Evolutionary conservation across 2,888 invertebrate species (phyloP).

Genomic region (Coenonympha arcania): DNA sequence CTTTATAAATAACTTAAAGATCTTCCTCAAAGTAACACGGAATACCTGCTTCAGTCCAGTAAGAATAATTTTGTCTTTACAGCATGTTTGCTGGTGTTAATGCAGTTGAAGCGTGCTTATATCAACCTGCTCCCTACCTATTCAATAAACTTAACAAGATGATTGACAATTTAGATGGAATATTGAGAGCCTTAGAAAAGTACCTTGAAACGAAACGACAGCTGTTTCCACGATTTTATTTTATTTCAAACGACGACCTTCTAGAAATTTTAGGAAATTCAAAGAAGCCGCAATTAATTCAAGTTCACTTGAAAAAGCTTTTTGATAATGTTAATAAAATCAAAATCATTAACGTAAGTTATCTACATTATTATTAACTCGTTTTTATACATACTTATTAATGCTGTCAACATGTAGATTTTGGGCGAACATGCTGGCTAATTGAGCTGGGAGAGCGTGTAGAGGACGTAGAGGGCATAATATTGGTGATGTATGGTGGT

Average conservation of each 20-base stretch:
- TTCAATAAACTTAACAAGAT: conserved; percentile 80
- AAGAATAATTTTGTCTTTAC: conserved; percentile 3
- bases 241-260: conserved; percentile 78
- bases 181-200: conserved; percentile 87
- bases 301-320: conserved; percentile 89
- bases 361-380: too few species aligned
- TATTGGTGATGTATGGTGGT: too few species aligned
- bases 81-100: conserved; percentile 72
- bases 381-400: too few species aligned
- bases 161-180: conserved; percentile 83
- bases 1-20: background rate
- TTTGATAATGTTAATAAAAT: conserved; percentile 88
- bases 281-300: conserved; percentile 86
- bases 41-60: too few species aligned
- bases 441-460: too few species aligned
- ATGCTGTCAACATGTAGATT: too few species aligned
- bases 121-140: conserved; percentile 75
- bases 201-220: conserved; percentile 93
- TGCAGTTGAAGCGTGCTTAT: conserved; percentile 77
- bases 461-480: too few species aligned
- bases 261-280: conserved; percentile 90
- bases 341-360: conserved; percentile 77
- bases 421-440: too few species aligned
- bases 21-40: background rate
- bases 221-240: conserved; percentile 84